These are phyloP conservation scores for Orchestia grillus DNA, from an alignment of 1,140 invertebrate species.

Conservation along the genomic window DNA sequence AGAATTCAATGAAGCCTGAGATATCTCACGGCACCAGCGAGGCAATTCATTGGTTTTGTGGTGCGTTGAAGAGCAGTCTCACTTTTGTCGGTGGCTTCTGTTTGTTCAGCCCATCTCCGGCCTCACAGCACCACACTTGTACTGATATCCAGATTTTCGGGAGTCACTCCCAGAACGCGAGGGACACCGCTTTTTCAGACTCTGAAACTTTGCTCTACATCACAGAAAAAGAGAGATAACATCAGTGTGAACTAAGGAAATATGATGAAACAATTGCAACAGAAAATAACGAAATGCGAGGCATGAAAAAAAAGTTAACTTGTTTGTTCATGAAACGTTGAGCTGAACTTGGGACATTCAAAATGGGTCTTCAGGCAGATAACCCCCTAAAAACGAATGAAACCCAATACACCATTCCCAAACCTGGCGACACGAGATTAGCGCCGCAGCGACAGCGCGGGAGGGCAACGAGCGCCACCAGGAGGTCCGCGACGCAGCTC, in stretches of 20 bases:
- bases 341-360: background rate
- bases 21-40: background rate
- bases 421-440: too few relatives aligned
- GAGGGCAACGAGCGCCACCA: background rate
- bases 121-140: background rate
- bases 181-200: background rate
- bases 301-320: background rate
- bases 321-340: background rate
- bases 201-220: background rate
- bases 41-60: background rate
- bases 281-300: background rate
- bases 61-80: background rate
- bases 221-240: background rate
- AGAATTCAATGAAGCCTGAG: slow-evolving; percentile 42
- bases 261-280: background rate
- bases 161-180: background rate
- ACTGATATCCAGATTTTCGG: background rate
- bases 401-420: background rate
- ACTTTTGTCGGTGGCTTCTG: background rate
- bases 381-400: background rate
- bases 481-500: background rate
- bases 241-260: background rate
- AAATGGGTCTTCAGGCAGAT: background rate
- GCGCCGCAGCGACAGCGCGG: too few relatives aligned
- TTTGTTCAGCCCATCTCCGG: background rate